A percentile compares a stretch with the other conserved stretches of the same genome.
phyloP scores from a whole-genome alignment of 2,888 invertebrate species.

The Pharmacophagus antenor region DNA sequence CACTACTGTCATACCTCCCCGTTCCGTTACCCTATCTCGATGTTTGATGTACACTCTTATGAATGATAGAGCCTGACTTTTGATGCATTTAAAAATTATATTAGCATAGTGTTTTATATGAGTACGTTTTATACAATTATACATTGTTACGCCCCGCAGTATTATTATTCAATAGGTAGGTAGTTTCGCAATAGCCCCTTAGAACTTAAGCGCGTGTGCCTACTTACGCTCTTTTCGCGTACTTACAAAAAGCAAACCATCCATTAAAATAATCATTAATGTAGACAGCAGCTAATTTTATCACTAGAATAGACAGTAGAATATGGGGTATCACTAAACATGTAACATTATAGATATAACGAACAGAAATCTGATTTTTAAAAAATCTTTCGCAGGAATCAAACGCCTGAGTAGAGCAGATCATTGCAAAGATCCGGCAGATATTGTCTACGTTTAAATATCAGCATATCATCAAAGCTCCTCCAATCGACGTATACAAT shows the following conservation, averaged over 20 bases:
- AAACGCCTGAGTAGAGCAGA: conserved; percentile 94
- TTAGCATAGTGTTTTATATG: conserved; percentile 73
- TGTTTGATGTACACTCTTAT: conserved; percentile 69
- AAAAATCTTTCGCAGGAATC: conserved; percentile 85
- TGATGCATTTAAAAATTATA: conserved; percentile 69
- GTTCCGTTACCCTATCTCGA: conserved; percentile 53
- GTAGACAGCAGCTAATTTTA: conserved; percentile 54
- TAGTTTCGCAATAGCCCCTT: conserved; percentile 53
- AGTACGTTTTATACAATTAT: conserved; percentile 71
- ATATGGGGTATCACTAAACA: conserved; percentile 51
- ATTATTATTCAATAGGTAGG: conserved; percentile 55
- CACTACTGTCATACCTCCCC: conserved; percentile 41
- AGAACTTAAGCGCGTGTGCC: conserved; percentile 39
- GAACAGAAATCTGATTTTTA: conserved; percentile 65
- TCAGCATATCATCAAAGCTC: conserved; percentile 81
- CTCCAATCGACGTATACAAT: conserved; percentile 75
- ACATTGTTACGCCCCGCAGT: conserved; percentile 66
- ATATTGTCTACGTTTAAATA: conserved; percentile 87
- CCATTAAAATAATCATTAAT: conserved; percentile 54
- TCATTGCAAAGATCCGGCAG: conserved; percentile 91
- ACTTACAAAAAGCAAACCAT: conserved; percentile 44
- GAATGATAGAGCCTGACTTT: conserved; percentile 74
- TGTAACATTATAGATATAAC: conserved; percentile 37
- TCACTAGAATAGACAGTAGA: conserved; percentile 67
- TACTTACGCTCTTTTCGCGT: conserved; percentile 49